Percentiles rank a stretch among this genome's conserved stretches.
phyloP scores from a whole-genome alignment of 1,140 invertebrate species.

The Plectus sambesii region DNA sequence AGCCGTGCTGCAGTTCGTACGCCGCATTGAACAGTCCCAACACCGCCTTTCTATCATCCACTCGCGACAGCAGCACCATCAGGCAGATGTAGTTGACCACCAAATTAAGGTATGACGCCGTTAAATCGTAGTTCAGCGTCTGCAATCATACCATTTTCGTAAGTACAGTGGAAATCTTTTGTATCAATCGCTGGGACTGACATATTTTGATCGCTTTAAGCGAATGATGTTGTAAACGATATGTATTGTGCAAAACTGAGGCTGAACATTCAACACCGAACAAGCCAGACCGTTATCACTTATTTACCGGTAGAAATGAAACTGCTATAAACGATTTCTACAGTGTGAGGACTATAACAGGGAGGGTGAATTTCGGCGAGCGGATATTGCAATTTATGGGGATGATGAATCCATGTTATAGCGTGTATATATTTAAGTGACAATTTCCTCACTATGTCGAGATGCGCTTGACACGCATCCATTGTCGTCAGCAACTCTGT shows the following conservation, averaged over 20 bases:
- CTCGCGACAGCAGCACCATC: slow-evolving; percentile 82
- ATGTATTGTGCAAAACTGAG: too few species aligned
- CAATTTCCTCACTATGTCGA: slow-evolving; percentile 64
- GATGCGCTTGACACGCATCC: slow-evolving; percentile 82
- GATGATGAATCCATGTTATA: not conserved
- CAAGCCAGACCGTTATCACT: too few species aligned
- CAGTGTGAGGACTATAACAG: too few species aligned
- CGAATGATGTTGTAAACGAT: too few species aligned
- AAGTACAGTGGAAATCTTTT: too few species aligned
- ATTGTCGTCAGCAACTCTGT: slow-evolving; percentile 91
- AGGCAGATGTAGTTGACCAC: slow-evolving; percentile 83
- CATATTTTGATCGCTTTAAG: too few species aligned
- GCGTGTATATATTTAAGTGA: not conserved
- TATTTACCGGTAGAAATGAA: too few species aligned
- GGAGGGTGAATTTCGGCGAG: too few species aligned
- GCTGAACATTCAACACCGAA: too few species aligned
- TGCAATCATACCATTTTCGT: slow-evolving; percentile 48
- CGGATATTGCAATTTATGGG: too few species aligned
- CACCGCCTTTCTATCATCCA: slow-evolving; percentile 93
- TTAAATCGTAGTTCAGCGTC: slow-evolving; percentile 88
- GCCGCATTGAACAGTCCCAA: slow-evolving; percentile 92
- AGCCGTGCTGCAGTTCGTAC: slow-evolving; percentile 81
- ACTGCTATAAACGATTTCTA: too few species aligned
- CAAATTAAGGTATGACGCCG: slow-evolving; percentile 85
- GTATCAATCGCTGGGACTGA: too few species aligned